Conservation (phyloP, 2,797 vertebrate species). For the Poecilia gillii region DNA sequence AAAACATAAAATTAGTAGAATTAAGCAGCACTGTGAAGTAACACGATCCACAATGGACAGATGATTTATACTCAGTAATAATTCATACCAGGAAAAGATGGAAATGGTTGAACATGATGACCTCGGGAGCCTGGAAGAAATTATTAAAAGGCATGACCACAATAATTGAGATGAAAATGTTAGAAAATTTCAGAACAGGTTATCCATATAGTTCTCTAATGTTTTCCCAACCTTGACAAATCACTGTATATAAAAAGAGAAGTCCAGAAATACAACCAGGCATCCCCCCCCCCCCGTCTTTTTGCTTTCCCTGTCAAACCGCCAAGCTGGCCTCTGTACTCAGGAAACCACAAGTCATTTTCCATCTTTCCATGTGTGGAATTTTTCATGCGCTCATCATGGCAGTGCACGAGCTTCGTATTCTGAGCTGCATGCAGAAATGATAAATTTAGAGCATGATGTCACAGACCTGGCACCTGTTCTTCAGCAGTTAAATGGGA, state of each 20-base stretch:
- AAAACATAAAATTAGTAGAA: slow-evolving; percentile 31
- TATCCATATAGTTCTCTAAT: slow-evolving; percentile 52
- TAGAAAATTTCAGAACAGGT: slow-evolving; percentile 39
- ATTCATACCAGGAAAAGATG: slow-evolving; percentile 28
- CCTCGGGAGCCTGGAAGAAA: slow-evolving; percentile 47
- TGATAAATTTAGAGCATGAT: slow-evolving; percentile 80
- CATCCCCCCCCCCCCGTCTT: not conserved
- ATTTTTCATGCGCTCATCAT: slow-evolving; percentile 75
- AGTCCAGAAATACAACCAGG: slow-evolving; percentile 65
- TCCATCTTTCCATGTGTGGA: slow-evolving; percentile 83
- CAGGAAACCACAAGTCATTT: slow-evolving; percentile 83
- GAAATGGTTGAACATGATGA: slow-evolving; percentile 41
- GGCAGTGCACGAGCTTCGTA: slow-evolving; percentile 72
- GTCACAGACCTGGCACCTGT: slow-evolving; percentile 73
- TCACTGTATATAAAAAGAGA: slow-evolving; percentile 67
- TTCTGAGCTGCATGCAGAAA: slow-evolving; percentile 63
- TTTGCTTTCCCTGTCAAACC: slow-evolving; percentile 61
- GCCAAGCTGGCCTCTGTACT: slow-evolving; percentile 69
- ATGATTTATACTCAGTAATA: slow-evolving; percentile 34
- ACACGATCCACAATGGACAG: slow-evolving; percentile 14
- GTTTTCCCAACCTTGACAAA: slow-evolving; percentile 74
- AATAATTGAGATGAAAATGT: slow-evolving; percentile 47
- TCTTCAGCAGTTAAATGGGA: slow-evolving; percentile 28
- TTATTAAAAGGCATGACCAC: slow-evolving; percentile 49
- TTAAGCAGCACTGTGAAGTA: slow-evolving; percentile 18